Evolutionary conservation across 2,888 invertebrate species (phyloP), one percentile per base, ranked within the genome.

Genomic region (Pogonocherus hispidulus): DNA sequence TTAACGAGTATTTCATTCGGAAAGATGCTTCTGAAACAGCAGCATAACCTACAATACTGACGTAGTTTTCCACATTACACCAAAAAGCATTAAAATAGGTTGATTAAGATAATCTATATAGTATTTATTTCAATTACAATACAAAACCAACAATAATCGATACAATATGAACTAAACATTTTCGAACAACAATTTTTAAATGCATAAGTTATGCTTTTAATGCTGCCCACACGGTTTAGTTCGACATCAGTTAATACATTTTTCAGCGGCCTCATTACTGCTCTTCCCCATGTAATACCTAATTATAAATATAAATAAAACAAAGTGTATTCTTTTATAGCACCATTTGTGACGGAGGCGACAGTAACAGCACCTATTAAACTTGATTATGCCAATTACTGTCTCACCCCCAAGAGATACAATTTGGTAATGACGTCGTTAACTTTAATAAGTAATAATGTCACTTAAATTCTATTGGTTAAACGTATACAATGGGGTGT

Each of bases 401-500:
- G 62, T 63, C 55, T 47, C 62, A 37, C 47, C 55, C 67, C 44
- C 63, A 22, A 57, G 56, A 67, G 56, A 67, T 46, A 67, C 67
- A 67, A 63, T 67, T 67, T 55, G 67, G 56, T 67, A 67, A 67
- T 63, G 67, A 67, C 56, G 47, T 63, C 67, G 67, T 67, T 67
- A 67, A 55, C 62, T 67, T 67, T 57, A 57, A 57, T 57, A 57
- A 57, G 57, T 57, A 57, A 57, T 57, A 57, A 57, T 57, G 27
- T 44, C 57, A 27, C 57, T 57, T 57, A 57, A 27, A 46, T 57
- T 23, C 57, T 46, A 57, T 57, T 57, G 57, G 57, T 27, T 23
- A 27, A 41, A 27, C 44, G 57, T 1, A 41, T 11, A 46, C 57
- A 27, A 23, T 46, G 57, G 57, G 57, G 23, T 57, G 57, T 57